Evolutionary conservation across 2,888 invertebrate species (phyloP), one percentile per base, ranked within the genome.

Genomic region (Pollenia labialis): DNA sequence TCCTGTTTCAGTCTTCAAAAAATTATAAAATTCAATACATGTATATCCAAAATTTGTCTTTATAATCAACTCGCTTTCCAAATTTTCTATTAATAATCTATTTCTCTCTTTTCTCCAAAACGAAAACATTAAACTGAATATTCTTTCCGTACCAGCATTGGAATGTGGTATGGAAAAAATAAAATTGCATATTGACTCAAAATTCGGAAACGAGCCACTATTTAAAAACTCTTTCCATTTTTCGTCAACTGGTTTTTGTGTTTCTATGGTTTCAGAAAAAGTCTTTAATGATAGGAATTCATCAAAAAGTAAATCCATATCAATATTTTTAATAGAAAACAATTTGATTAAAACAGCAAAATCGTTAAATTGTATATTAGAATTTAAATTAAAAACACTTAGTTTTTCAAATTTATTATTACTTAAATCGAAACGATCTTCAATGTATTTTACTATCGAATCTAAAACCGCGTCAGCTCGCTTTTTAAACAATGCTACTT

Each of bases 81-180:
- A 40, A 46, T 46, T 69, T 58, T 80, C 4, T 12, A 71, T 68
- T 14, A 14, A 9, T 9, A 80, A 60, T 2, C 62, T 58, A 42
- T 58, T 79, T 32, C 68, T 42, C 9, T 77, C 58, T 48, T 80
- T 80, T 80, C 79, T 79, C 79, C 68, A 79, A 79, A 7, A n/a
- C 23, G 18, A 66, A 68, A 68, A 48, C 79, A 68, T 79, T 18
- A 62, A 71, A n/a, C 71, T 71, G n/a, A 80, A 80, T 18, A 69
- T 80, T 50, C 69, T 58, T 71, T 71, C 60, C 1, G 50, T 52
- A 9, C 11, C 60, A 50, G 69, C 62, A 40, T 71, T 71, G 3
- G 64, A 72, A 16, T 81, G 71, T 12, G 80, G 69, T 42, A 80
- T 80, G 11, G 71, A 80, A 60, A 80, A 80, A 42, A 80, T 80